These are phyloP conservation scores for Heterochromis multidens DNA, from an alignment of 2,113 vertebrate species.

Conservation along the genomic window DNA sequence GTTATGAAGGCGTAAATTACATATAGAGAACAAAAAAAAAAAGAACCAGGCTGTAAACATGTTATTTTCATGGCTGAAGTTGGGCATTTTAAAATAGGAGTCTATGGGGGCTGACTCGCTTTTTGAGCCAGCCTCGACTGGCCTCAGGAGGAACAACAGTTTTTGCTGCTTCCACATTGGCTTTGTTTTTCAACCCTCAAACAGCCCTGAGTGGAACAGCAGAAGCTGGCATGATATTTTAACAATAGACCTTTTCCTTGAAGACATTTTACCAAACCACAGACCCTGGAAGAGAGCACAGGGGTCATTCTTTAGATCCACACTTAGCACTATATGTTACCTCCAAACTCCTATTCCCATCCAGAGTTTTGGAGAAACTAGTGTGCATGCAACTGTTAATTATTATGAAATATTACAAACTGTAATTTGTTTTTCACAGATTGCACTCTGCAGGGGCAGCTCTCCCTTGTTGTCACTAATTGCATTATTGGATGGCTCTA, in stretches of 20 bases:
- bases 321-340: neutral
- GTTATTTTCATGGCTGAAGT: neutral
- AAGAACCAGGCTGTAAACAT: neutral
- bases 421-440: neutral
- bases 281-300: neutral
- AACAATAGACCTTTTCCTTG: neutral
- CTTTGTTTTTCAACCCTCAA: neutral
- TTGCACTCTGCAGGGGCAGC: neutral
- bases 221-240: neutral
- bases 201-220: neutral
- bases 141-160: neutral
- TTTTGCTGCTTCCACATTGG: no score
- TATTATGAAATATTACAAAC: neutral
- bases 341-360: neutral
- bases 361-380: neutral
- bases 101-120: neutral
- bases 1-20: neutral
- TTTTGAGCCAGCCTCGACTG: no score
- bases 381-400: neutral
- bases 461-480: neutral
- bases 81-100: neutral
- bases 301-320: neutral
- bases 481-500: neutral
- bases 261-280: neutral
- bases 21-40: neutral